Base-by-base conservation (phyloP, 2,113 vertebrate genomes). In the Myanophis thanlyinensis region DNA sequence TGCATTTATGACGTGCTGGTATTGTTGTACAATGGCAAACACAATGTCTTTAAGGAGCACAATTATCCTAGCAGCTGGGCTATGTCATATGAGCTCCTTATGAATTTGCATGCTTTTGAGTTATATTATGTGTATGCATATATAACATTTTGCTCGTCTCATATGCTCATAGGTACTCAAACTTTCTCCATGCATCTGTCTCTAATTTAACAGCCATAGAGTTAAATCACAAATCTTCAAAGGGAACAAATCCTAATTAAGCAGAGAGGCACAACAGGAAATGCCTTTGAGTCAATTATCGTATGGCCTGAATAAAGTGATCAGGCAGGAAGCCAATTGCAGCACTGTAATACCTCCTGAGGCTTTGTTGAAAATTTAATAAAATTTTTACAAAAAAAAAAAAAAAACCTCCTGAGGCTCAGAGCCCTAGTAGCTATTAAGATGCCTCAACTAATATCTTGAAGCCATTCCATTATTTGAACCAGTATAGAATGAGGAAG, bases 201-300 rank as follows among this genome's bases (percentile, higher is more conserved):
- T 93, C 67, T 93, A 91, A 56, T 56, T 96, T 56, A 62, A 94
- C n/a, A 89, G 67, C 12, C 59, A 18, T 1, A 84, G 49, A 47
- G 8, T 1, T 93, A 12, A 9, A 4, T 3, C 27, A 85, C 35
- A 94, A 93, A 92, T 89, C 23, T 91, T 67, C 89, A 94, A 93
- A 84, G 91, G 92, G 93, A 94, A 67, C 1, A 1, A 90, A 11
- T 67, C 93, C 67, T 90, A 80, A 90, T 90, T 93, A 91, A 93
- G 18, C 9, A 94, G 46, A 87, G 52, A 94, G 88, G 86, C 22
- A 73, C 25, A 94, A 89, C 54, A 44, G 25, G 89, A 93, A 93
- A 62, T 67, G 59, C 35, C 92, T 95, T 95, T 52, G 93, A 1
- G 47, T 2, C 10, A 62, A 8, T 25, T 94, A 30, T 46, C 92